Evolutionary conservation across 2,888 invertebrate species (phyloP).

Genomic region (Scaptomyza reducta): DNA sequence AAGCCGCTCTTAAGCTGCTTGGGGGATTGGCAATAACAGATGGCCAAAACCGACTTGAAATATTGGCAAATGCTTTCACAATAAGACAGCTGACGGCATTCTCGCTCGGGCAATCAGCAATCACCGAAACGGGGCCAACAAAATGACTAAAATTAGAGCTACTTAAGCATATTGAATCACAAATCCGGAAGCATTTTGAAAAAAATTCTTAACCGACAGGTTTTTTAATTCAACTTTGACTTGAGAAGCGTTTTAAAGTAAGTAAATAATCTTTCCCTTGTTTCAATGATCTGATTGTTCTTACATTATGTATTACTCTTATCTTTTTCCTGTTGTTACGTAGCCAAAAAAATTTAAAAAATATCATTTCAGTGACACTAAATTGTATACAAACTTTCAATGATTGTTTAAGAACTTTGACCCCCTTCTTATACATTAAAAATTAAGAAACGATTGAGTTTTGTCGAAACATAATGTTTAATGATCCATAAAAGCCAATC

Average conservation of each 20-base stretch:
- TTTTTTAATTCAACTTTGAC: neutral
- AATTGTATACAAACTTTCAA: neutral
- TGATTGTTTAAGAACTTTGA: slow-evolving; percentile 1
- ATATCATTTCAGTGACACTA: neutral
- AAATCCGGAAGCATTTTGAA: slow-evolving; percentile 7
- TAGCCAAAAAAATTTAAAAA: too few species aligned
- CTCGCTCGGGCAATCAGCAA: slow-evolving; percentile 43
- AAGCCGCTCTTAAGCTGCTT: slow-evolving; percentile 49
- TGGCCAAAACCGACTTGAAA: slow-evolving; percentile 46
- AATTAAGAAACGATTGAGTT: slow-evolving; percentile 1
- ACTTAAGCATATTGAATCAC: slow-evolving; percentile 28
- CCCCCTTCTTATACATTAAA: slow-evolving; percentile 5
- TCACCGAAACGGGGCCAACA: slow-evolving; percentile 47
- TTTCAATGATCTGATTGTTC: too few species aligned
- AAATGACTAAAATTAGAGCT: slow-evolving; percentile 41
- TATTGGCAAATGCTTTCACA: slow-evolving; percentile 49
- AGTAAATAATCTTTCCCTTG: too few species aligned
- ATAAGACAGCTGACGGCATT: slow-evolving; percentile 28
- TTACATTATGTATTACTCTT: too few species aligned
- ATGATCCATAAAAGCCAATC: slow-evolving; percentile 27
- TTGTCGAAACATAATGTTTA: slow-evolving; percentile 8
- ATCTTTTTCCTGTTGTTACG: too few species aligned
- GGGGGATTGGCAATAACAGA: slow-evolving; percentile 48
- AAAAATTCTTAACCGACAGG: neutral
- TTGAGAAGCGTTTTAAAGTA: too few species aligned